Conservation (phyloP, 2,113 vertebrate species). For the Ciconia boyciana region DNA sequence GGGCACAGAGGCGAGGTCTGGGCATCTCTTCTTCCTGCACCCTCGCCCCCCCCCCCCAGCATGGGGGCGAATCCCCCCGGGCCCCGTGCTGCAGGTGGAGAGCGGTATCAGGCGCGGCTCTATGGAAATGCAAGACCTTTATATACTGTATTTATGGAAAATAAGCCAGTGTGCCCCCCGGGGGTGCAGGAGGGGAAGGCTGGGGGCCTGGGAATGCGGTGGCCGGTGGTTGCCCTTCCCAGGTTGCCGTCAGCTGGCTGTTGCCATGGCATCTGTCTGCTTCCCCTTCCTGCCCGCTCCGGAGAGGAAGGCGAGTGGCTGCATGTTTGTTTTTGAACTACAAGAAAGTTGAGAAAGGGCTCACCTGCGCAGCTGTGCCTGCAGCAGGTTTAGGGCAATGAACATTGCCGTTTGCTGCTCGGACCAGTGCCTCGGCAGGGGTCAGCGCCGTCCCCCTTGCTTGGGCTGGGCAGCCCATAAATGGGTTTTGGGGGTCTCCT, state of each 20-base stretch:
- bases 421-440: accelerated
- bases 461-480: neutral
- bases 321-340: conserved; percentile 34
- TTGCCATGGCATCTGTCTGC: conserved; percentile 37
- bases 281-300: conserved; percentile 15
- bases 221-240: conserved; percentile 39
- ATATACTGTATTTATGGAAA: neutral
- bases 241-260: conserved; percentile 46
- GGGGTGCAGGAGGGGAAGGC: neutral
- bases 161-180: neutral
- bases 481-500: neutral
- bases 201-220: conserved; percentile 14
- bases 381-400: neutral
- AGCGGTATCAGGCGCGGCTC: neutral
- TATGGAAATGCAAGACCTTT: neutral
- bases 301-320: conserved; percentile 21
- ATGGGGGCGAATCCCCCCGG: accelerated
- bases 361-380: conserved; percentile 9
- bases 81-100: neutral
- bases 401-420: neutral
- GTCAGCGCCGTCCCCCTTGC: neutral
- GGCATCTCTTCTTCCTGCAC: neutral
- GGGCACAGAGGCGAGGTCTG: accelerated
- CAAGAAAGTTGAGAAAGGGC: neutral
- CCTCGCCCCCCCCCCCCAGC: neutral